Base-by-base conservation (phyloP, 2,113 vertebrate genomes). In the Sphyrna mokarran region DNA sequence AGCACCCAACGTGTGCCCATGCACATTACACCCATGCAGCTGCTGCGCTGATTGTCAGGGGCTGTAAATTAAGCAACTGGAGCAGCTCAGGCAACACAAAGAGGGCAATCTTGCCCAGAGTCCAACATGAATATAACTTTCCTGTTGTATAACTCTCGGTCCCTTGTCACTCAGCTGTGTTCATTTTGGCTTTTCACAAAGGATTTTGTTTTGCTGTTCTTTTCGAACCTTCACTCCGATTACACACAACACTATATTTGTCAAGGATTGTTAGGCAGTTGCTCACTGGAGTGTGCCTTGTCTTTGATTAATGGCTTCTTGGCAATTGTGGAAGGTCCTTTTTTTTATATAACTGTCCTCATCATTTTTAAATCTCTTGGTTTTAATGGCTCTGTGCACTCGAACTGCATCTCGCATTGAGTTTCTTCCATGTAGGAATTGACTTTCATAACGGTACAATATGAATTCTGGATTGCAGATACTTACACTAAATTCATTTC, bases 241-340 rank as follows among this genome's bases (percentile, higher is more conserved):
- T 68, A 93, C 20, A 93, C 6, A 91, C 54, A 91, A 63, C 33
- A 66, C 61, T 66, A 37, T 66, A 93, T 93, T 66, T 66, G 61
- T 93, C 89, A 93, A 93, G 89, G 61, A 66, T 93, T 93, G 89
- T 66, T 68, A 22, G 33, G 61, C 18, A 66, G 61, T 93, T 0
- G 61, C 61, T 93, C 18, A 37, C 16, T 93, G 61, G 61, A 93
- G 61, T 68, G 61, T 91, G 29, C 87, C 14, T 7, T 91, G 58
- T 1, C 0, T 61, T 63, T 91, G 87, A 91, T 63, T 63, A 93
- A 93, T 93, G 61, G 33, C 33, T 93, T 37, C n/a, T 66, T 68
- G 89, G 63, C 61, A 93, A 93, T 93, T 63, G 89, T 66, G 61
- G n/a, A 93, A 68, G 89, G 16, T 66, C 14, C n/a, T 93, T 83